Base-by-base conservation (phyloP, 2,888 invertebrate genomes). In the Caprella mutica region DNA sequence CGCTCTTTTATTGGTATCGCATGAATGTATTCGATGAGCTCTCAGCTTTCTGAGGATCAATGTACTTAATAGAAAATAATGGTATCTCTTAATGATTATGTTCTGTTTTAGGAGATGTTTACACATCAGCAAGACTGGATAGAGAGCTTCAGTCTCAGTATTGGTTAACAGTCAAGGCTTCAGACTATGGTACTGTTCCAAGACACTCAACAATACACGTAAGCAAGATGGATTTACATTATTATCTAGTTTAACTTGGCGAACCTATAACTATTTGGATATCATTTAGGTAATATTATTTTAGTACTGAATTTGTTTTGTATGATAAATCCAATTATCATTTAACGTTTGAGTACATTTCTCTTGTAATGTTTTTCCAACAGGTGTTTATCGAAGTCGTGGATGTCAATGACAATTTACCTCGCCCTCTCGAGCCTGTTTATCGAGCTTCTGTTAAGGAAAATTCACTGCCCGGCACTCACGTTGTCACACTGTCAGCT, bases 391-490 rank as follows among this genome's bases (percentile, higher is more conserved):
- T 89, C 51, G 82, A 85, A 71, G 85, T 97, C 65, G 76, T 82
- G 67, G 92, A 97, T 76, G 88, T 74, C 70, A 97, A 97, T 76
- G 97, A 98, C 77, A 90, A 94, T 78, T 83, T 84, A 40, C 97
- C 97, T 55, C 78, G 92, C 73, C 89, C 93, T 63, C 81, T 81
- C 68, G 81, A 81, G 68, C 88, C 96, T 14, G 83, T 87, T 59
- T 96, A 94, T 76, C 81, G 83, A 71, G 85, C 86, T 3, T 78
- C 78, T 30, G 81, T 96, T 61, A 72, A 78, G 30, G 93, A 93
- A 77, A 86, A 87, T 72, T 83, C 86, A 69, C 80, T 81, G 12
- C 76, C 80, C 33, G 85, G 84, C 67, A 80, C 82, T 63, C 77
- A 77, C 64, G 84, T 96, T 56, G 77, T 85, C 33, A 79, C 81